Evolutionary conservation across 1,140 invertebrate genomes (phyloP).

Genomic region (Ganaspis sp.): DNA sequence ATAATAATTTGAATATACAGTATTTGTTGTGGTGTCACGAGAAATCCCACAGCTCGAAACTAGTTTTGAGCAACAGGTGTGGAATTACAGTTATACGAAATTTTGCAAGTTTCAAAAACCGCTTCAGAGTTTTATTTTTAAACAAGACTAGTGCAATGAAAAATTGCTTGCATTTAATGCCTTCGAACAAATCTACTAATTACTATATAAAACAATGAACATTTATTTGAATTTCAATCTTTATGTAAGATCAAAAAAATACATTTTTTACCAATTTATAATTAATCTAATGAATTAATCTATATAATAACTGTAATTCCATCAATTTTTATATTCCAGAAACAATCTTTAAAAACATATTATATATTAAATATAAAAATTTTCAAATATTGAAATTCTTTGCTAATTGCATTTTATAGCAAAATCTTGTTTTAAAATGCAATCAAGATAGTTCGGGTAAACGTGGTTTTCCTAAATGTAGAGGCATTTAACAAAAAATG

Average conservation of each 20-base stretch:
- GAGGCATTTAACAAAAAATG: constrained; percentile 3
- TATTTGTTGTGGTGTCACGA: neutral
- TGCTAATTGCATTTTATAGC: constrained; percentile 1
- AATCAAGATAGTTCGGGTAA: constrained; percentile 13
- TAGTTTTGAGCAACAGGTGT: constrained; percentile 21
- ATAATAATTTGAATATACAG: constrained; percentile 14
- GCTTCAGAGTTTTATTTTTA: neutral
- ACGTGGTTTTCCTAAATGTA: constrained; percentile 23
- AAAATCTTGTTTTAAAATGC: neutral
- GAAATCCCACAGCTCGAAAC: neutral
- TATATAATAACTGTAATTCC: neutral
- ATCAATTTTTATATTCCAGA: neutral
- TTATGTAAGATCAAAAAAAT: too few relatives aligned
- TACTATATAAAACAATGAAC: neutral
- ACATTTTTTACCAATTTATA: too few relatives aligned
- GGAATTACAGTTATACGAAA: constrained; percentile 2
- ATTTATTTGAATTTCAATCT: too few relatives aligned
- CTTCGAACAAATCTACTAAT: too few relatives aligned
- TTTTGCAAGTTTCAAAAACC: neutral
- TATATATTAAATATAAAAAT: neutral
- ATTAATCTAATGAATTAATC: too few relatives aligned
- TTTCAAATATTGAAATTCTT: neutral
- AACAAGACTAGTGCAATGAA: neutral
- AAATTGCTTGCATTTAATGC: neutral
- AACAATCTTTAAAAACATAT: neutral